Conservation (phyloP, 2,888 invertebrate genomes). For the Parochlus steinenii region DNA sequence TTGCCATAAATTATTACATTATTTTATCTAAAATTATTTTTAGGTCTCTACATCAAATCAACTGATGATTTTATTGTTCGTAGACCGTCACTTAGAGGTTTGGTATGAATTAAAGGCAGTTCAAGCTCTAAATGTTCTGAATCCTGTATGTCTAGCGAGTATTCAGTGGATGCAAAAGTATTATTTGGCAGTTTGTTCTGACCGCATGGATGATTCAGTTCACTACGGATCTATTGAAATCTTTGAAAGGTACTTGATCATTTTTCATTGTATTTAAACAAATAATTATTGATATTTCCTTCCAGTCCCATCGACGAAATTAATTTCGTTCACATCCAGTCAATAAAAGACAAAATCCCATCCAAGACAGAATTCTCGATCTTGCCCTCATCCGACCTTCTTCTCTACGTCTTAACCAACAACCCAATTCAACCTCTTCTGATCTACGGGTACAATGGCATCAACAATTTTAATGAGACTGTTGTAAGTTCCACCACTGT, state of each 20-base stretch:
- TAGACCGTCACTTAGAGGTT: conserved; percentile 2
- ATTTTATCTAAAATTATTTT: too few species aligned
- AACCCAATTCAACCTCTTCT: conserved; percentile 25
- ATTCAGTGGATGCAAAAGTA: conserved; percentile 2
- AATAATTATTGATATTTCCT: background rate
- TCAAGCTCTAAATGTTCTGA: conserved; percentile 2
- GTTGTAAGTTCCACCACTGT: conserved; percentile 19
- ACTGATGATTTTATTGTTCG: conserved; percentile 1
- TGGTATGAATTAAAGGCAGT: background rate
- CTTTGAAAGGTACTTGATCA: conserved; percentile 19
- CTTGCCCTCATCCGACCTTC: conserved; percentile 29
- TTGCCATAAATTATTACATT: too few species aligned
- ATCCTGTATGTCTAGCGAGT: conserved; percentile 3
- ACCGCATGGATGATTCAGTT: conserved; percentile 15
- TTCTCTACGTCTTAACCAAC: conserved; percentile 28
- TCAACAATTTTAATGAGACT: conserved; percentile 26
- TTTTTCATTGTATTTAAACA: background rate
- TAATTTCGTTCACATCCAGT: conserved; percentile 25
- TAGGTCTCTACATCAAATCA: conserved; percentile 5
- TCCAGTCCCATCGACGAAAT: conserved; percentile 13
- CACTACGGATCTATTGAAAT: conserved; percentile 20
- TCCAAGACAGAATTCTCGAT: conserved; percentile 25
- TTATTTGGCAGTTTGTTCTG: conserved; percentile 20
- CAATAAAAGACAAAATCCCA: conserved; percentile 24
- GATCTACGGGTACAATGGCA: conserved; percentile 30